phyloP scores from a whole-genome alignment of 2,888 invertebrate species.

The Caenorhabditis sp. region DNA sequence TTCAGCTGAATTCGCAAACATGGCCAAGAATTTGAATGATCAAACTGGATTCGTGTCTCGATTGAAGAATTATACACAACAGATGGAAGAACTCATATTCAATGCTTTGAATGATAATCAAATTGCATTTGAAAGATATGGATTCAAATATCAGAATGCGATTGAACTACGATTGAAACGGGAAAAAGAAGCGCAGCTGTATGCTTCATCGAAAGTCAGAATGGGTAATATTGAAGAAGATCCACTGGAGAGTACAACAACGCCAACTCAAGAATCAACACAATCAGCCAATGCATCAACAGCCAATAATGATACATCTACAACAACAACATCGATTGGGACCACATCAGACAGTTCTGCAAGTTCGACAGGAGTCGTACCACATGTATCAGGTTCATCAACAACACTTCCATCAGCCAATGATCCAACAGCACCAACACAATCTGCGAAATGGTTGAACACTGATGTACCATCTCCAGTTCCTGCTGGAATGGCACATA shows the following conservation, averaged over 20 bases:
- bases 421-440: conserved; percentile 1
- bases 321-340: too few relatives aligned
- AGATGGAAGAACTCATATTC: conserved; percentile 39
- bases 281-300: background rate
- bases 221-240: background rate
- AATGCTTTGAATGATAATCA: conserved; percentile 14
- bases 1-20: conserved; percentile 30
- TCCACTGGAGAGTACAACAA: background rate
- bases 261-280: background rate
- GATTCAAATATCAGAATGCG: conserved; percentile 32
- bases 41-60: conserved; percentile 23
- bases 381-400: too few relatives aligned
- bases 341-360: too few relatives aligned
- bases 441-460: conserved; percentile 4
- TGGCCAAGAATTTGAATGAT: conserved; percentile 35
- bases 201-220: background rate
- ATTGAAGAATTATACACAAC: conserved; percentile 31
- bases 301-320: background rate
- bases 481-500: conserved; percentile 37
- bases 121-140: conserved; percentile 34
- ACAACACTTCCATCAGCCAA: too few relatives aligned
- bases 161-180: conserved; percentile 7
- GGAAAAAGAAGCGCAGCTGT: background rate
- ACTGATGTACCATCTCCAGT: conserved; percentile 24
- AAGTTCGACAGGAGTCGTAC: too few relatives aligned